Evolutionary conservation across 2,797 vertebrate species (phyloP).

Genomic region (Lateolabrax maculatus): DNA sequence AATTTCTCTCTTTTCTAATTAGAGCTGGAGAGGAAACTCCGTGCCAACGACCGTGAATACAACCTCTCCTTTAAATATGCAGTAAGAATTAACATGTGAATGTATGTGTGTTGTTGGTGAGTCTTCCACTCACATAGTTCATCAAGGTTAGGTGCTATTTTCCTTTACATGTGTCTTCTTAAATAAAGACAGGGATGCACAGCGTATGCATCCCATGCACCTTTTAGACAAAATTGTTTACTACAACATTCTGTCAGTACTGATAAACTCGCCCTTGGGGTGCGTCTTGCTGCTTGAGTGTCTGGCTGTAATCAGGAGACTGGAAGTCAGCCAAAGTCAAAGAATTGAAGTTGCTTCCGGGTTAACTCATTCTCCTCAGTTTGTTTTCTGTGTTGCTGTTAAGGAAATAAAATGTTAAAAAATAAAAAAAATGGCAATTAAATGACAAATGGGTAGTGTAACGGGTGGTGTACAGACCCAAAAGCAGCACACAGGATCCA

Average conservation of each 20-base stretch:
- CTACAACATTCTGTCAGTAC: neutral
- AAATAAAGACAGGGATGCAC: neutral
- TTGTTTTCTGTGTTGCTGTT: neutral
- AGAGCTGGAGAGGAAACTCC: conserved; percentile 91
- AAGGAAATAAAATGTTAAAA: too few species aligned
- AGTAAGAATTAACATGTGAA: conserved; percentile 82
- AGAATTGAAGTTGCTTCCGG: neutral
- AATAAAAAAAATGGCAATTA: too few species aligned
- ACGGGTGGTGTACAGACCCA: too few species aligned
- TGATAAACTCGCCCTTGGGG: neutral
- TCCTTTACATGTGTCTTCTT: neutral
- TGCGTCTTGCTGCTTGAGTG: conserved; percentile 1
- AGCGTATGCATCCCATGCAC: neutral
- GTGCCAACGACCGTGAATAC: conserved; percentile 91
- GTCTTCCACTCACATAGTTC: neutral
- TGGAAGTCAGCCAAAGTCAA: conserved; percentile 46
- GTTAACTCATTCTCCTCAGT: neutral
- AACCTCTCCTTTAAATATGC: conserved; percentile 92
- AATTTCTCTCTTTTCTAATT: conserved; percentile 32
- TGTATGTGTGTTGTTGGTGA: neutral
- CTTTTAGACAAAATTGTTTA: conserved; percentile 6
- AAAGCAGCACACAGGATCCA: too few species aligned
- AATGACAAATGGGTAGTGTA: too few species aligned
- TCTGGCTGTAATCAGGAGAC: conserved; percentile 47
- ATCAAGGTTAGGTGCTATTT: neutral